phyloP scores from a whole-genome alignment of 2,888 invertebrate species.

The Apotomis turbidana region DNA sequence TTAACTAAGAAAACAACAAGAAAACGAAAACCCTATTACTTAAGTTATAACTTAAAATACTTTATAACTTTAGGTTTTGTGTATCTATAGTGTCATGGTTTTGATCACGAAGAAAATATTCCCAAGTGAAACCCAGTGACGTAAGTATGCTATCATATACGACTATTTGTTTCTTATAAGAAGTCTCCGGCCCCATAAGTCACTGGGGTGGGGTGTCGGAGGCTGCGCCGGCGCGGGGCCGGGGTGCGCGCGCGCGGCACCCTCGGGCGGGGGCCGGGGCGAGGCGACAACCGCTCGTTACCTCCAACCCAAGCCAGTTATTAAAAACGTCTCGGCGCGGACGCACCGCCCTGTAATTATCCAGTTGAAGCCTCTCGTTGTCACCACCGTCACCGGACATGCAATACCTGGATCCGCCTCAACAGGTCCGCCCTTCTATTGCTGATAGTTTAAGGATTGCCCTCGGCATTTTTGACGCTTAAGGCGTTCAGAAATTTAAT shows the following conservation, averaged over 20 bases:
- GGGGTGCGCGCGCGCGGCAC: slow-evolving; percentile 53
- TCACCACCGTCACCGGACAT: slow-evolving; percentile 78
- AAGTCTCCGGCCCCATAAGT: slow-evolving; percentile 72
- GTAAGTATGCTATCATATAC: background rate
- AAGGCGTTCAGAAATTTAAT: slow-evolving; percentile 35
- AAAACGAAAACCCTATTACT: too few species aligned
- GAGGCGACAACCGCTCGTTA: slow-evolving; percentile 84
- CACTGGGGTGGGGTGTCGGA: slow-evolving; percentile 75
- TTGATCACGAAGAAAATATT: too few species aligned
- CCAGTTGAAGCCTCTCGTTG: slow-evolving; percentile 77
- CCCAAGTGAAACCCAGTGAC: background rate
- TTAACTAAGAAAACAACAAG: too few species aligned
- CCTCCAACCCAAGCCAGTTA: slow-evolving; percentile 84
- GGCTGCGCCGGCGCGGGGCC: slow-evolving; percentile 60
- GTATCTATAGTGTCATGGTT: too few species aligned
- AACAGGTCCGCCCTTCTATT: slow-evolving; percentile 73
- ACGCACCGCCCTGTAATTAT: slow-evolving; percentile 83
- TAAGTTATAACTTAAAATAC: too few species aligned
- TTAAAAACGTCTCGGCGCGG: slow-evolving; percentile 85
- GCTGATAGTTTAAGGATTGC: slow-evolving; percentile 51
- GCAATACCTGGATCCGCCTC: slow-evolving; percentile 82
- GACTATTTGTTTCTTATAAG: slow-evolving; percentile 28
- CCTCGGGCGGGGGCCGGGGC: slow-evolving; percentile 69
- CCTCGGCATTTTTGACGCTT: slow-evolving; percentile 37
- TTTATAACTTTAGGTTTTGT: too few species aligned